Evolutionary conservation across 2,888 invertebrate species (phyloP).

Genomic region (Rapana venosa): DNA sequence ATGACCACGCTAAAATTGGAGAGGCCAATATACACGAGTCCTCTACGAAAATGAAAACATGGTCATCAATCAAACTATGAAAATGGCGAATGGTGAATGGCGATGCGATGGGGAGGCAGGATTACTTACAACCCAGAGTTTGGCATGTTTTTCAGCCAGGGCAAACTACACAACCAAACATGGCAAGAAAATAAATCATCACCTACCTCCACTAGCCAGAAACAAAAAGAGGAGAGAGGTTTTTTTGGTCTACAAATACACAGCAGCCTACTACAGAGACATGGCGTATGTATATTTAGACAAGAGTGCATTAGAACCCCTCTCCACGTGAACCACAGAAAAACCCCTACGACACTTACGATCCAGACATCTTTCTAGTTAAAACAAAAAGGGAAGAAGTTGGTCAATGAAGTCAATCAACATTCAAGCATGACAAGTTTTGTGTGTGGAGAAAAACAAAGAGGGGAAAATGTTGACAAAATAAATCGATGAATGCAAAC

Average conservation of each 20-base stretch:
- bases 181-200: slow-evolving; percentile 41
- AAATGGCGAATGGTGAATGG: not conserved
- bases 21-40: not conserved
- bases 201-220: slow-evolving; percentile 29
- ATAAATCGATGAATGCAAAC: not conserved
- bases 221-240: slow-evolving; percentile 24
- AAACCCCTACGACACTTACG: slow-evolving; percentile 12
- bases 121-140: slow-evolving; percentile 74
- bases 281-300: not conserved
- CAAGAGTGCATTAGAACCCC: not conserved
- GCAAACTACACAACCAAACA: slow-evolving; percentile 62
- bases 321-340: not conserved
- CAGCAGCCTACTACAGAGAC: not conserved
- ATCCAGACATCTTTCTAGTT: slow-evolving; percentile 29
- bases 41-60: not conserved
- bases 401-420: too few species aligned
- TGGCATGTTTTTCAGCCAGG: slow-evolving; percentile 72
- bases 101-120: not conserved
- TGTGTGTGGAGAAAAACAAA: too few species aligned
- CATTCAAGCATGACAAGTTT: too few species aligned
- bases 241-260: not conserved
- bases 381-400: not conserved
- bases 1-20: not conserved
- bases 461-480: not conserved
- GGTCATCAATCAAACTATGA: not conserved